Percentiles rank a stretch among this genome's conserved stretches.
phyloP scores from a whole-genome alignment of 2,888 invertebrate genomes.

The Pristionchus entomophagus region DNA sequence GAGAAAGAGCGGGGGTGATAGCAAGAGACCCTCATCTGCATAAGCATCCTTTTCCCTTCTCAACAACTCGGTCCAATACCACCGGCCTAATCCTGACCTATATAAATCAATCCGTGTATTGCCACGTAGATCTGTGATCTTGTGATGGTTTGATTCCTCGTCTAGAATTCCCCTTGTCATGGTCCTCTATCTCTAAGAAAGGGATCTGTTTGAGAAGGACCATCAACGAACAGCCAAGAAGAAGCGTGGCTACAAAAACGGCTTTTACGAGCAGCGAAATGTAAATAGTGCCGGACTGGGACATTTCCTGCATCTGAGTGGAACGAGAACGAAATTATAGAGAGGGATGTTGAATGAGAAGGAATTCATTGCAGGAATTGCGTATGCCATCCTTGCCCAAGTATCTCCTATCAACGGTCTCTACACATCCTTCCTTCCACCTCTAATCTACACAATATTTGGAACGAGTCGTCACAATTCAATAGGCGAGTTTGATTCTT shows the following conservation, averaged over 20 bases:
- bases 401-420: constrained; percentile 79
- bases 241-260: neutral
- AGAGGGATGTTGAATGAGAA: neutral
- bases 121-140: neutral
- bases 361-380: constrained; percentile 76
- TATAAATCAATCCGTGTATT: neutral
- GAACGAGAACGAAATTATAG: neutral
- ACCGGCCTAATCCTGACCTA: neutral
- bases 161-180: neutral
- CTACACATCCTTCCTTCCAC: constrained; percentile 93
- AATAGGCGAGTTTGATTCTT: constrained; percentile 81
- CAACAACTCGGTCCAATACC: neutral
- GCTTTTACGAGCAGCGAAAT: neutral
- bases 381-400: constrained; percentile 79
- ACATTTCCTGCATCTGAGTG: neutral
- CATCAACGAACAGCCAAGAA: neutral
- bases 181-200: neutral
- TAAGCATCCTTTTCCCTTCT: neutral
- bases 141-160: neutral
- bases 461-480: constrained; percentile 91
- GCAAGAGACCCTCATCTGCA: neutral
- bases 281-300: neutral
- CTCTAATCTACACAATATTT: constrained; percentile 87
- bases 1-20: neutral
- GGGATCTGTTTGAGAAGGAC: neutral